phyloP scores from a whole-genome alignment of 1,140 invertebrate species.

The Euwallacea fornicatus region DNA sequence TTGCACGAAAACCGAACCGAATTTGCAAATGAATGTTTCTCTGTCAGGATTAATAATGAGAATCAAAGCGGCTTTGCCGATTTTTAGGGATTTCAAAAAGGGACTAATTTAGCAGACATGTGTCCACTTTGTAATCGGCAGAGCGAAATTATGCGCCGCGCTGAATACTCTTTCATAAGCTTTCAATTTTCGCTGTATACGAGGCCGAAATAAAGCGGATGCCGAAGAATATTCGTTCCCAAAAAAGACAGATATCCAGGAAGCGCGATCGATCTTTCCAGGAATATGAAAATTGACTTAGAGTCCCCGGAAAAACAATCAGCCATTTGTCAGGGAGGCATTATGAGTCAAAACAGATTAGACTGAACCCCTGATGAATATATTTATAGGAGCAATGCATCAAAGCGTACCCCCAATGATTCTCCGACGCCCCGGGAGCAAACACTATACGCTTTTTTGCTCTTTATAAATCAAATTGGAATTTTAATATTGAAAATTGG shows the following conservation, averaged over 20 bases:
- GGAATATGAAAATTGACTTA: conserved; percentile 31
- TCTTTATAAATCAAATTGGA: conserved; percentile 48
- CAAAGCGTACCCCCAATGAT: conserved; percentile 42
- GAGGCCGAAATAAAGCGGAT: too few relatives aligned
- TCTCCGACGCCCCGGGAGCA: conserved; percentile 40
- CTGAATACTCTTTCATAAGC: neutral
- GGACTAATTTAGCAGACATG: conserved; percentile 12
- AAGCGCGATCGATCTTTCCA: conserved; percentile 8
- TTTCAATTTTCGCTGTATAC: neutral
- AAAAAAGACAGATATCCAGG: too few relatives aligned
- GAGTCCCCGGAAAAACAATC: conserved; percentile 30
- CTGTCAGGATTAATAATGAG: conserved; percentile 9
- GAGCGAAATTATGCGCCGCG: neutral
- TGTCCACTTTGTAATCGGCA: conserved; percentile 8
- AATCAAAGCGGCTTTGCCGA: conserved; percentile 3
- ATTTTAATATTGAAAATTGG: conserved; percentile 32
- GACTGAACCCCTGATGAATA: conserved; percentile 41
- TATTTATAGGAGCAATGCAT: conserved; percentile 45
- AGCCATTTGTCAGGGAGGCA: conserved; percentile 36
- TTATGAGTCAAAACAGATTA: conserved; percentile 36
- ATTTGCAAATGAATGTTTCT: conserved; percentile 10
- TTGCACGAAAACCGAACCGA: conserved; percentile 10
- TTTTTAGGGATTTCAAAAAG: conserved; percentile 9
- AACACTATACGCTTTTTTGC: conserved; percentile 39
- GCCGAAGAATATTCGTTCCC: too few relatives aligned